These are phyloP conservation scores for Cotesia chilonis DNA, from an alignment of 1,140 invertebrate genomes.

Conservation along the genomic window DNA sequence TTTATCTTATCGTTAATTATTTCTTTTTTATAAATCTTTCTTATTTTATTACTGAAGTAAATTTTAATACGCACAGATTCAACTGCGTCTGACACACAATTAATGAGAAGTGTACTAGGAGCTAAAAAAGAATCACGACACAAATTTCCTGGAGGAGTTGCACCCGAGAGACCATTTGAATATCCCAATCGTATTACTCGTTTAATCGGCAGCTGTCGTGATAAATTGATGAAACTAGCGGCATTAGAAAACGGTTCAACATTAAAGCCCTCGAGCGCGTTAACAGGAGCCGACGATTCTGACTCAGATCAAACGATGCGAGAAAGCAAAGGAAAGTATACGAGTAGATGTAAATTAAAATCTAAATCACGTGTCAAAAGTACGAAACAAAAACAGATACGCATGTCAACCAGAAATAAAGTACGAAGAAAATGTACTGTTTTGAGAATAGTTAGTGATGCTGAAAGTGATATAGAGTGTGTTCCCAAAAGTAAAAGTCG, in stretches of 20 bases:
- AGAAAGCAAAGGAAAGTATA: conserved; percentile 30
- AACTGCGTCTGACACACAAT: conserved; percentile 39
- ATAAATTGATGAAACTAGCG: conserved; percentile 59
- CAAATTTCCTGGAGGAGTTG: conserved; percentile 38
- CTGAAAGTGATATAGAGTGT: conserved; percentile 39
- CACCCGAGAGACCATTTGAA: conserved; percentile 52
- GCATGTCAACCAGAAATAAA: conserved; percentile 41
- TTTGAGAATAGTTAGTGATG: conserved; percentile 48
- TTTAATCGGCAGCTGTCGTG: conserved; percentile 58
- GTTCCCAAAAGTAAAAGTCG: neutral
- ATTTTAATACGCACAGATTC: conserved; percentile 33
- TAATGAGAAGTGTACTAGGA: conserved; percentile 42
- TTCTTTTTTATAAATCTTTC: conserved; percentile 18
- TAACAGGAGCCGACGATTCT: conserved; percentile 4
- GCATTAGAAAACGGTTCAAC: conserved; percentile 48
- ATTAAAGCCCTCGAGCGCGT: conserved; percentile 10
- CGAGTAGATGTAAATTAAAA: conserved; percentile 48
- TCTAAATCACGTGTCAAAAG: conserved; percentile 51
- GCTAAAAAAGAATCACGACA: conserved; percentile 42
- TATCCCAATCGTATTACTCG: conserved; percentile 60
- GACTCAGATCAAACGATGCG: conserved; percentile 17
- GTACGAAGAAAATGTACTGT: conserved; percentile 49
- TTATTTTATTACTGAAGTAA: neutral
- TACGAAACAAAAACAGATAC: conserved; percentile 52
- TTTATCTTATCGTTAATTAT: conserved; percentile 23